phyloP scores from a whole-genome alignment of 92 coral and sea anemone species.

The Muricea muricata region DNA sequence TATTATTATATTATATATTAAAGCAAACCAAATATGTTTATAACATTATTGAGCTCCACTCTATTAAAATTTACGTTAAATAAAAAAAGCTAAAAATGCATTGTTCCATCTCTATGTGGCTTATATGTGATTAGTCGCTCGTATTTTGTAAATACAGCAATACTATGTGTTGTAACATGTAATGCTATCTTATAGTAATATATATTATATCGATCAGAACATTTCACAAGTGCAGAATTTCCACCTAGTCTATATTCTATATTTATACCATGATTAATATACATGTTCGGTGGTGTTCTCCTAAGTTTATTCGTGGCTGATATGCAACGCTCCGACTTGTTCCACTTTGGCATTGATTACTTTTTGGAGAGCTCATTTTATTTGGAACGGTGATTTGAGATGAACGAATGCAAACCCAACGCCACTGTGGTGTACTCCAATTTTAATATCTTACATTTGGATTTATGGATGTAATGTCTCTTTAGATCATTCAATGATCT shows the following conservation, averaged over 20 bases:
- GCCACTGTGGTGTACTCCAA: too few relatives aligned
- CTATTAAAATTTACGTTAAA: neutral
- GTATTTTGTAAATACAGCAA: conserved; percentile 7
- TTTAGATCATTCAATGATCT: neutral
- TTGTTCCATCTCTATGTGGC: conserved; percentile 5
- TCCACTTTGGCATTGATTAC: too few relatives aligned
- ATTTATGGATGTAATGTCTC: too few relatives aligned
- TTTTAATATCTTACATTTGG: too few relatives aligned
- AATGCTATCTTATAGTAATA: too few relatives aligned
- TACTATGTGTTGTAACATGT: neutral
- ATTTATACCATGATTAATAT: neutral
- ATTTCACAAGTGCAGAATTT: neutral
- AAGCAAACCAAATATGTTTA: neutral
- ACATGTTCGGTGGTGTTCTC: too few relatives aligned
- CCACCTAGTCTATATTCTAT: neutral
- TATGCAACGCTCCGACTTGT: too few relatives aligned
- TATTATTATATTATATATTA: neutral
- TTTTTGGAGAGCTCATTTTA: too few relatives aligned
- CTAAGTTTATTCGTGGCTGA: too few relatives aligned
- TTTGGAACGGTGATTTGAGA: too few relatives aligned
- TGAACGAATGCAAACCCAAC: too few relatives aligned
- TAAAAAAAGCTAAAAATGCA: conserved; percentile 15
- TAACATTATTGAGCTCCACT: neutral
- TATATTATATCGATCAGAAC: neutral
- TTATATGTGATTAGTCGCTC: neutral